Evolutionary conservation across 2,888 invertebrate genomes (phyloP).

Genomic region (Tetranychus piercei): DNA sequence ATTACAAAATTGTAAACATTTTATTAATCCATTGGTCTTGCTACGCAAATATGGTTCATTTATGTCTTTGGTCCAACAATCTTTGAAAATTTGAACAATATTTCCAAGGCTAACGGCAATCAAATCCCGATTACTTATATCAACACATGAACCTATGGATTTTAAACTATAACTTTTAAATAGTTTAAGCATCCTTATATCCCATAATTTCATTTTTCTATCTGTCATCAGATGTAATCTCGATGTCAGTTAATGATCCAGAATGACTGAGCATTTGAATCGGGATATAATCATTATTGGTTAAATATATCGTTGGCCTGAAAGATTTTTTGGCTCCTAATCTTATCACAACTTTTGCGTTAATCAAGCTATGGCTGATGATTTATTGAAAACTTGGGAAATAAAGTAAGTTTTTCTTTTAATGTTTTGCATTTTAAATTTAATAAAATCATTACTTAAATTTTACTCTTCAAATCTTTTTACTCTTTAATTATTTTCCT

Average conservation of each 20-base stretch:
- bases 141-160: slow-evolving; percentile 49
- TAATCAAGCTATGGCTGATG: slow-evolving; percentile 70
- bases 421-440: slow-evolving; percentile 5
- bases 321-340: slow-evolving; percentile 54
- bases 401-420: slow-evolving; percentile 43
- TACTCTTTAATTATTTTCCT: slow-evolving; percentile 22
- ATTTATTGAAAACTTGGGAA: slow-evolving; percentile 55
- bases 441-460: too few species aligned
- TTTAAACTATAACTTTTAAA: slow-evolving; percentile 51
- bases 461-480: neutral
- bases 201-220: slow-evolving; percentile 75
- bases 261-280: slow-evolving; percentile 75
- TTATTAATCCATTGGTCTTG: slow-evolving; percentile 40
- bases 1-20: slow-evolving; percentile 72
- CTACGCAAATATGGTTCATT: slow-evolving; percentile 60
- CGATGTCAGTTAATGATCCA: slow-evolving; percentile 55
- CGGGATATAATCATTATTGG: slow-evolving; percentile 43
- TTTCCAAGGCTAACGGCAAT: slow-evolving; percentile 65
- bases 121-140: slow-evolving; percentile 70
- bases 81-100: slow-evolving; percentile 50
- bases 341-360: slow-evolving; percentile 73
- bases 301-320: slow-evolving; percentile 50
- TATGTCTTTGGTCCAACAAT: slow-evolving; percentile 43
- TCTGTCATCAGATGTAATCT: slow-evolving; percentile 69
- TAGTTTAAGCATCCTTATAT: slow-evolving; percentile 61